phyloP scores from a whole-genome alignment of 2,797 vertebrate genomes.

The Esox lucius region DNA sequence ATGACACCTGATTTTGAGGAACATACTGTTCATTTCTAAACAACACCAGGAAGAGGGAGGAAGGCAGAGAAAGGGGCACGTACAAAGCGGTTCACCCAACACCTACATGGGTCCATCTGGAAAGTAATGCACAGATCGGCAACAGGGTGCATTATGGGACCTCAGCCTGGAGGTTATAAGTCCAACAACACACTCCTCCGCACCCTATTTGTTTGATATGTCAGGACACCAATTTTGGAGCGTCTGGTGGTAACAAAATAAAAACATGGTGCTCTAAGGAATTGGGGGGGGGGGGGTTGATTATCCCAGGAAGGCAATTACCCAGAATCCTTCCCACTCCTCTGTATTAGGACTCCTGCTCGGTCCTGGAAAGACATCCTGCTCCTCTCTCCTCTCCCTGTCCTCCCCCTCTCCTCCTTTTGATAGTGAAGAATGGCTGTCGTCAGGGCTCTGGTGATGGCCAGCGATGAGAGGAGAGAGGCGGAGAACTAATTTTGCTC shows the following conservation, averaged over 20 bases:
- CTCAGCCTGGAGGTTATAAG: not conserved
- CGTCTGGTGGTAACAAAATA: not conserved
- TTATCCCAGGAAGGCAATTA: slow-evolving; percentile 18
- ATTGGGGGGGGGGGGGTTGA: not conserved
- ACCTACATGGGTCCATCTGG: not conserved
- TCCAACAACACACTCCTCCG: slow-evolving; percentile 2
- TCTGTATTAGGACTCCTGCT: not conserved
- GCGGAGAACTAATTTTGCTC: not conserved
- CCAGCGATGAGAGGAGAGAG: not conserved
- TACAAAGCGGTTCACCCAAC: not conserved
- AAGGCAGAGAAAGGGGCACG: not conserved
- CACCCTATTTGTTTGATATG: slow-evolving; percentile 6
- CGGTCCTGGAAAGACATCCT: no score
- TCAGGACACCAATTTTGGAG: slow-evolving; percentile 5
- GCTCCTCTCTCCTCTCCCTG: not conserved
- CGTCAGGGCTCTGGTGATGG: not conserved
- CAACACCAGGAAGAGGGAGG: not conserved
- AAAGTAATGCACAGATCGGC: not conserved
- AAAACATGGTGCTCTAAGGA: not conserved
- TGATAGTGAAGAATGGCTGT: not conserved
- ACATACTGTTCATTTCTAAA: not conserved
- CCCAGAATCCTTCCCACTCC: not conserved
- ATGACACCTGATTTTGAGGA: not conserved
- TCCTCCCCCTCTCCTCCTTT: not conserved
- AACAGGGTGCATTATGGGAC: not conserved